Evolutionary conservation across 2,888 invertebrate species (phyloP).

Genomic region (Allygus modestus): DNA sequence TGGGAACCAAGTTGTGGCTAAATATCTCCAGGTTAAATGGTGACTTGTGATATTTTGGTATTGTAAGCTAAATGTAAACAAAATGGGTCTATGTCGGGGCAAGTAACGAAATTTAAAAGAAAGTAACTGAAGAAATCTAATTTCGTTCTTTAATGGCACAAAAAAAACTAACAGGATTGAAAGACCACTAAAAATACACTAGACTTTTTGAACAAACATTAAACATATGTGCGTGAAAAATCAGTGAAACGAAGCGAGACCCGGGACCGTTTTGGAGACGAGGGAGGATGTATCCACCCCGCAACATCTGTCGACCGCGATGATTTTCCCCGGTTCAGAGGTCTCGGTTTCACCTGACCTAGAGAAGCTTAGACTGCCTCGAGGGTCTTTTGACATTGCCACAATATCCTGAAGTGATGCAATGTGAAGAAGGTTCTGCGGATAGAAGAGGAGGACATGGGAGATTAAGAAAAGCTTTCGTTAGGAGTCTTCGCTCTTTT

Average conservation of each 20-base stretch:
- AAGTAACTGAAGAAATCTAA: too few relatives aligned
- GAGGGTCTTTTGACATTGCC: constrained; percentile 15
- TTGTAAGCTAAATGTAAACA: too few relatives aligned
- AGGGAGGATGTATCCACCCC: not conserved
- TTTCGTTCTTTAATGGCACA: too few relatives aligned
- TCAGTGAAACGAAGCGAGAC: not conserved
- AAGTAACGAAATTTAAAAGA: too few relatives aligned
- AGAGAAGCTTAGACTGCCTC: not conserved
- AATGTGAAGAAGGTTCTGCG: not conserved
- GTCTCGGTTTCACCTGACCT: constrained; percentile 4
- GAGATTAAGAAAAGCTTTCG: not conserved
- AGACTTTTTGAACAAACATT: constrained; percentile 4
- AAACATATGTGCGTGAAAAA: not conserved
- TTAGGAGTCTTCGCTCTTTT: too few relatives aligned
- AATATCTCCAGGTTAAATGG: too few relatives aligned
- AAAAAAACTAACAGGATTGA: too few relatives aligned
- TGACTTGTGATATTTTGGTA: too few relatives aligned
- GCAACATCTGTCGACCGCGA: constrained; percentile 15
- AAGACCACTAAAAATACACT: too few relatives aligned
- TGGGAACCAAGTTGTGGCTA: too few relatives aligned
- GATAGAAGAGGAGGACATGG: not conserved
- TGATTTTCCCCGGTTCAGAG: not conserved
- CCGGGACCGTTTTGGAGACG: too few relatives aligned
- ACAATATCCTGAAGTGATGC: not conserved
- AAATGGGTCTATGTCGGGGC: too few relatives aligned